phyloP scores from a whole-genome alignment of 2,797 vertebrate species.

The Microtus obscurus region DNA sequence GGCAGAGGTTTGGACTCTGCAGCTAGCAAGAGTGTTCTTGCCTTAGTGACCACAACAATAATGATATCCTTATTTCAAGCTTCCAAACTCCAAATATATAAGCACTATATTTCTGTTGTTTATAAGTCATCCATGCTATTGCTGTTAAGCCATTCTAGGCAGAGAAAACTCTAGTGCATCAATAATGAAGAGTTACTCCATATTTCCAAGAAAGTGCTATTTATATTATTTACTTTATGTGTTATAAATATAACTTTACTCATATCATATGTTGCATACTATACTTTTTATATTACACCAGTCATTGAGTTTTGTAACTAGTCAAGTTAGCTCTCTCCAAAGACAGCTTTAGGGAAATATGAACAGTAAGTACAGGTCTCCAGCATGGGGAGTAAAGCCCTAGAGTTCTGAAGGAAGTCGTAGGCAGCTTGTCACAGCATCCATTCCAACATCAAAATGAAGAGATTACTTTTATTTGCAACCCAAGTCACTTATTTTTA shows the following conservation, averaged over 20 bases:
- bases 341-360: neutral
- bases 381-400: neutral
- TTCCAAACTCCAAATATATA: neutral
- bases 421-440: neutral
- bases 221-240: neutral
- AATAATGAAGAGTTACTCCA: neutral
- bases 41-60: neutral
- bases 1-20: neutral
- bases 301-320: neutral
- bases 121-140: neutral
- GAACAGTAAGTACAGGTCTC: neutral
- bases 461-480: slow-evolving; percentile 33
- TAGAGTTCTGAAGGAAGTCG: neutral
- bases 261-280: neutral
- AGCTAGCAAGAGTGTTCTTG: neutral
- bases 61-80: neutral
- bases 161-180: neutral
- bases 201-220: neutral
- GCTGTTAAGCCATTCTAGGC: no score
- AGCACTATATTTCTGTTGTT: neutral
- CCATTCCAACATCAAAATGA: neutral
- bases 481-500: neutral
- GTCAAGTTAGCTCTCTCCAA: neutral
- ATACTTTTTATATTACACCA: neutral
- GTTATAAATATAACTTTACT: neutral